Percentiles rank a stretch among this genome's conserved stretches.
Evolutionary conservation across 2,113 vertebrate genomes (phyloP).

Genomic region (Benitochromis conjunctus): DNA sequence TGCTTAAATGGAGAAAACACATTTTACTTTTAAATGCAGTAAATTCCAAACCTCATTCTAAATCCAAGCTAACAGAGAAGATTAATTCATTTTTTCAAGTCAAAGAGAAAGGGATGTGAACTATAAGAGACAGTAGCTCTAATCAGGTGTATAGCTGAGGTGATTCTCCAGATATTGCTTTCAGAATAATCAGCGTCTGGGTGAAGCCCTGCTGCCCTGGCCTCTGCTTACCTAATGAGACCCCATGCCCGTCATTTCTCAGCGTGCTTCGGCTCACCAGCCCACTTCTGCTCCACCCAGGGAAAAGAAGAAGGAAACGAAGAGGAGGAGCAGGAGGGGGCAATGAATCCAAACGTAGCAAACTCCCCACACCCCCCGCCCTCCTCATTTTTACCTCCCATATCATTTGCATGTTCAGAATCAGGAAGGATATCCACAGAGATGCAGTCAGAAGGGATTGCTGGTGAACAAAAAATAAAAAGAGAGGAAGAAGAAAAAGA

Average conservation of each 20-base stretch:
- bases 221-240: constrained; percentile 77
- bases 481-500: constrained; percentile 6
- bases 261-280: constrained; percentile 46
- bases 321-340: constrained; percentile 14
- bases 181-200: constrained; percentile 64
- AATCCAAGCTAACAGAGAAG: background rate
- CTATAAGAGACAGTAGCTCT: constrained; percentile 15
- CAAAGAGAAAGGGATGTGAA: constrained; percentile 23
- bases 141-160: constrained; percentile 38
- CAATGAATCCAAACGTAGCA: constrained; percentile 27
- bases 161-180: constrained; percentile 49
- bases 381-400: background rate
- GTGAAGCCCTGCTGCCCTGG: constrained; percentile 58
- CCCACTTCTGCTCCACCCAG: constrained; percentile 50
- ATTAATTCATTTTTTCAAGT: constrained; percentile 18
- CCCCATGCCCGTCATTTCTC: constrained; percentile 65
- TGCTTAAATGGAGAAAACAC: background rate
- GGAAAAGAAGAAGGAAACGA: constrained; percentile 43
- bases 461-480: constrained; percentile 27
- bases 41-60: background rate
- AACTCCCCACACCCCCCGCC: background rate
- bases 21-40: background rate
- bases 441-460: constrained; percentile 46
- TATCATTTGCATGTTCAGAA: constrained; percentile 69
- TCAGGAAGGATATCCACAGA: constrained; percentile 55